Base-by-base conservation (phyloP, 1,140 invertebrate genomes). In the Drosophila ogumai region DNA sequence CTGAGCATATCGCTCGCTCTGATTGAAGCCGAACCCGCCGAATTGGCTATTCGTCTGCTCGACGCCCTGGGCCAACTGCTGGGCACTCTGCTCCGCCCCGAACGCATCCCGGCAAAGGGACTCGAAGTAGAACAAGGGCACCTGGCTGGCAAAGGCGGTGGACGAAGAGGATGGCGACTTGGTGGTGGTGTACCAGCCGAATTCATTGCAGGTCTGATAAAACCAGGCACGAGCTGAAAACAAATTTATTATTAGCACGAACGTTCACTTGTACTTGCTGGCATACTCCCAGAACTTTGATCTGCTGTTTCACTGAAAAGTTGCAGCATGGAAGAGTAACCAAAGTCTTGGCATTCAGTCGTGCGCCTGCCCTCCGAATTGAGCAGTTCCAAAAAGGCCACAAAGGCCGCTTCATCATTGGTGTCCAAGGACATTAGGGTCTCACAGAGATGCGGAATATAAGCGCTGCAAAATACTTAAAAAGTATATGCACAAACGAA, bases 161-260 rank as follows among this genome's bases (percentile, higher is more conserved):
- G 32, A 17, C 28, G 12, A 15, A 6, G 58, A 31, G 19, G 93
- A 46, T 1, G 34, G 9, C 61, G 94, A 94, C 34, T 93, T 43
- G 12, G 87, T 91, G 10, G 80, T 91, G 19, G 86, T 76, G 43
- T 80, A 96, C 91, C 95, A 96, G 46, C 95, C 96, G 84, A 95
- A 97, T 90, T 96, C 96, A 19, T 94, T 94, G 91, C 96, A 97
- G 0, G 95, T 96, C 91, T 96, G 96, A 80, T 96, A 96, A 15
- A 93, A 93, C 96, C 96, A 96, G 67, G 94, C 94, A 40, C 94
- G 93, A 75, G 54, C 91, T 92, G 49, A 17, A 59, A 75, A 43
- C 31, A 58, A 54, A 50, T 52, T 60, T 59, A 58, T 22, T 69
- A 72, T 60, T 41, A 54, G 22, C 17, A 22, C 22, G 32, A 12